These are phyloP conservation scores for Prunella fulvescens DNA, from an alignment of 2,113 vertebrate genomes.

Conservation along the genomic window DNA sequence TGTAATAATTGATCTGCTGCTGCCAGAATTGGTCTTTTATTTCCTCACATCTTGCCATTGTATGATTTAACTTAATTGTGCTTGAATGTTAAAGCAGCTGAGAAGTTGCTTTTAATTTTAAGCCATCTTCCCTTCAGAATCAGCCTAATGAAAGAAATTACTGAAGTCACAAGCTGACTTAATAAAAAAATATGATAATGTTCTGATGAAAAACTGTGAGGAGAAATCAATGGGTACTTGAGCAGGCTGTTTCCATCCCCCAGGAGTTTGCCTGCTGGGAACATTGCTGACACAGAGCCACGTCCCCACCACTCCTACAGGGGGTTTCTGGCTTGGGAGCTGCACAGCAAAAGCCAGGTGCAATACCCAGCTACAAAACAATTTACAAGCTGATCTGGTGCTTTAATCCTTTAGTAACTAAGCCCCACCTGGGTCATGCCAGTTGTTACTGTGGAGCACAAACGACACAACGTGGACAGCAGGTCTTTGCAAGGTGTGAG, in stretches of 20 bases:
- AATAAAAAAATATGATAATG: background rate
- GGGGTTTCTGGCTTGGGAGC: background rate
- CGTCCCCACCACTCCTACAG: fast-evolving
- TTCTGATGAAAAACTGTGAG: background rate
- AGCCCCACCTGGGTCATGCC: too few species aligned
- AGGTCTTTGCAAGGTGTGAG: too few species aligned
- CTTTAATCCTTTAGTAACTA: background rate
- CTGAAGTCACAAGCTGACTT: background rate
- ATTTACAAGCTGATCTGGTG: background rate
- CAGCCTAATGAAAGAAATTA: background rate
- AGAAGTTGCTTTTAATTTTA: constrained; percentile 36
- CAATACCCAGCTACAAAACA: background rate
- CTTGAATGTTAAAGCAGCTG: background rate
- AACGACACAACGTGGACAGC: too few species aligned
- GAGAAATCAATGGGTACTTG: background rate
- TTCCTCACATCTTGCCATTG: background rate
- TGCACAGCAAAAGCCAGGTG: background rate
- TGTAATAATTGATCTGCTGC: background rate
- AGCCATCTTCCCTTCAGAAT: background rate
- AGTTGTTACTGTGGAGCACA: too few species aligned
- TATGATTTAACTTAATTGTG: background rate
- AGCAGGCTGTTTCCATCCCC: background rate
- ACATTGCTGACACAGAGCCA: background rate
- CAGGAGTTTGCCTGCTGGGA: background rate
- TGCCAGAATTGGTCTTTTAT: background rate